These are phyloP conservation scores for Pedionomus torquatus DNA, from an alignment of 2,113 vertebrate genomes.

Conservation along the genomic window DNA sequence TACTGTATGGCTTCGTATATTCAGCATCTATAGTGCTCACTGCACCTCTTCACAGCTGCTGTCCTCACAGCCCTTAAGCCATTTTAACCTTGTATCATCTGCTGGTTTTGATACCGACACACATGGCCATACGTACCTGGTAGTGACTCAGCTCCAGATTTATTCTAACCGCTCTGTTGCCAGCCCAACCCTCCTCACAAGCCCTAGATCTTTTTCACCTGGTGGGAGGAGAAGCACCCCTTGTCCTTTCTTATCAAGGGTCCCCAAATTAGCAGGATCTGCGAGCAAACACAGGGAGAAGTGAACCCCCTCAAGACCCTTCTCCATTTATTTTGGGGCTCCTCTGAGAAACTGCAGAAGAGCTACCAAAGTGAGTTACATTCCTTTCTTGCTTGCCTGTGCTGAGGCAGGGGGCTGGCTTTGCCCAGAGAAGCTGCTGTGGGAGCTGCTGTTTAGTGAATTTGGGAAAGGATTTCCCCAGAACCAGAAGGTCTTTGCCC, in stretches of 20 bases:
- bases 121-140: accelerated
- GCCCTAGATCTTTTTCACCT: background rate
- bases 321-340: background rate
- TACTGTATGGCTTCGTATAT: background rate
- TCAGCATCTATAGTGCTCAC: background rate
- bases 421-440: background rate
- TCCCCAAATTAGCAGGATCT: background rate
- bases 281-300: background rate
- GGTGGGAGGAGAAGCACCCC: background rate
- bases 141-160: background rate
- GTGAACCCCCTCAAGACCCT: background rate
- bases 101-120: background rate
- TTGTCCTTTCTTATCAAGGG: background rate
- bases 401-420: background rate
- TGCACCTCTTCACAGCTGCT: background rate
- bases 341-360: background rate
- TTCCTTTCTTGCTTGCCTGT: background rate
- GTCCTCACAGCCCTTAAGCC: background rate
- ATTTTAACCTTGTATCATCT: background rate
- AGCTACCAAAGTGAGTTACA: background rate
- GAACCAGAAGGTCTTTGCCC: no score
- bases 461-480: no score
- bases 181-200: background rate
- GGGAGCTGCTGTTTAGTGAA: background rate
- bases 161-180: background rate